Percentiles rank a stretch among this genome's conserved stretches.
These are phyloP conservation scores for Thalassaphorura encarpata DNA, from an alignment of 1,140 invertebrate species.

Conservation along the genomic window DNA sequence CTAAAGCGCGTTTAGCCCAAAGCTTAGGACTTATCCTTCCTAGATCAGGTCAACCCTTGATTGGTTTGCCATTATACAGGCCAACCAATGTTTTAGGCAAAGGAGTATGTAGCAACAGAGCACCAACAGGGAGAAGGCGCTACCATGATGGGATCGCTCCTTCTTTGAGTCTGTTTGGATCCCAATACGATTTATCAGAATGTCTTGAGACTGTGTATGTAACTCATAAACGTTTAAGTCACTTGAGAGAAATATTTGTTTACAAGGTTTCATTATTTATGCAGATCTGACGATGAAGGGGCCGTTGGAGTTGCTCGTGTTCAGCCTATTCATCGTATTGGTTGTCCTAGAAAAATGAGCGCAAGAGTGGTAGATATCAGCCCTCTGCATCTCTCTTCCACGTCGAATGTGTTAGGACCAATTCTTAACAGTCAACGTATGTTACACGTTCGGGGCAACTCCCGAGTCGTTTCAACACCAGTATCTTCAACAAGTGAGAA, in stretches of 20 bases:
- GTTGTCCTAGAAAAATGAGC: not conserved
- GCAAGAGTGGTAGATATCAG: not conserved
- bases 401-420: conserved; percentile 21
- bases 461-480: too few relatives aligned
- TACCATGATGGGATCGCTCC: conserved; percentile 25
- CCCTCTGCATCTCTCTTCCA: conserved; percentile 11
- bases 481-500: too few relatives aligned
- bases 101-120: not conserved
- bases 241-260: too few relatives aligned
- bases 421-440: conserved; percentile 27
- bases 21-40: conserved; percentile 39
- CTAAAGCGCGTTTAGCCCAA: conserved; percentile 39
- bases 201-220: conserved; percentile 13
- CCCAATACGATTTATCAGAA: conserved; percentile 19
- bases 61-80: conserved; percentile 35
- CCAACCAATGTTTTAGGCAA: not conserved
- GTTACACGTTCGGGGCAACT: too few relatives aligned
- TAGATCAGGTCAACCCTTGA: conserved; percentile 36
- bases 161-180: conserved; percentile 19
- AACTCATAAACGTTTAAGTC: not conserved
- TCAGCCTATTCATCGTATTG: conserved; percentile 1
- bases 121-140: conserved; percentile 7
- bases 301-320: conserved; percentile 33
- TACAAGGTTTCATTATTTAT: too few relatives aligned
- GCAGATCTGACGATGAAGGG: conserved; percentile 12